Base-by-base conservation (phyloP, 2,888 invertebrate genomes). In the Entomobrya proxima region DNA sequence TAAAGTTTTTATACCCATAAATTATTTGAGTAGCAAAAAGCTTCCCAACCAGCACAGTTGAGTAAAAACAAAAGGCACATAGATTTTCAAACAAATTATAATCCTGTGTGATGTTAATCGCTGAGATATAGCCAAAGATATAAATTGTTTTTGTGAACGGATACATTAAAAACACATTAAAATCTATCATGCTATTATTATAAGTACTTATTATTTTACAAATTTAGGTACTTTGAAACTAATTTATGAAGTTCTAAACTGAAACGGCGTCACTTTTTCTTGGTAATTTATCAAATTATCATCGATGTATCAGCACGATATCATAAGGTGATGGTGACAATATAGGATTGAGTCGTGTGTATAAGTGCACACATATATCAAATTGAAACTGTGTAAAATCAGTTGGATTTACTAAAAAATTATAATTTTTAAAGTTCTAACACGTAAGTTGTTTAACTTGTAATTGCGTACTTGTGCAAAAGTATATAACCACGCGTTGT, bases 121-220 rank as follows among this genome's bases (percentile, higher is more conserved):
- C n/a, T n/a, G n/a, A n/a, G n/a, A n/a, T n/a, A n/a, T n/a, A n/a
- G n/a, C n/a, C n/a, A n/a, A n/a, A n/a, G n/a, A n/a, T n/a, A n/a
- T n/a, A n/a, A n/a, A n/a, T n/a, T 32, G 32, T n/a, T 61, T 61
- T 61, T 61, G 61, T 61, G 61, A 61, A 61, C 32, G 61, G 32
- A 30, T 61, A 32, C 61, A 61, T 61, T 32, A 61, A 61, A 61
- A 61, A 2, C 15, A 3, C n/a, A 32, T 32, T 61, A 61, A 32
- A 30, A 58, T 58, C 58, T 11, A 15, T 47, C 9, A n/a, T 47
- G 47, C n/a, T 4, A n/a, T 30, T 9, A 27, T 61, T 1, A 7
- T 58, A n/a, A n/a, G n/a, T n/a, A n/a, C 2, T 30, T 27, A 58
- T 7, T 6, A 21, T 61, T n/a, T 61, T 11, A 24, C n/a, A n/a